Evolutionary conservation across 2,797 vertebrate species (phyloP).

Genomic region (Eupleurogrammus muticus): DNA sequence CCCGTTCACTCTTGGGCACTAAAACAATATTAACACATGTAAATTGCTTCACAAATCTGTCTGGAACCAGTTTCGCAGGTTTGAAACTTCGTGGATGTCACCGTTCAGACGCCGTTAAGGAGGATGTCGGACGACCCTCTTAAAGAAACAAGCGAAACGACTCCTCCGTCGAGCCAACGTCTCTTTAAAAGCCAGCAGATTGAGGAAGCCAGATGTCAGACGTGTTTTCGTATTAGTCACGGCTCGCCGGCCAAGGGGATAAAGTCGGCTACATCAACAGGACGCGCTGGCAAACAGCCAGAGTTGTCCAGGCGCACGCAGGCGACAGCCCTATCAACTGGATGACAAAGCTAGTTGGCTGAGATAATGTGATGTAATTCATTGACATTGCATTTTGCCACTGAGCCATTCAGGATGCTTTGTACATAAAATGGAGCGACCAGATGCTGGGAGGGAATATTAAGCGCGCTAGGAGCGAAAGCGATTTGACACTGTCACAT

Average conservation of each 20-base stretch:
- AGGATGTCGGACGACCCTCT: conserved; percentile 31
- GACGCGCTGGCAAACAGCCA: conserved; percentile 65
- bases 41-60: no score
- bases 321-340: conserved; percentile 52
- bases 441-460: conserved; percentile 52
- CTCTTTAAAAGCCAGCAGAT: conserved; percentile 65
- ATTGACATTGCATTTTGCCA: conserved; percentile 56
- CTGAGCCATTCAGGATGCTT: conserved; percentile 55
- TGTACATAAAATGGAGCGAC: conserved; percentile 47
- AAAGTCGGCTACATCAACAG: conserved; percentile 67
- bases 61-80: not conserved
- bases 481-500: conserved; percentile 33
- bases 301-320: conserved; percentile 52
- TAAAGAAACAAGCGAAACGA: conserved; percentile 51
- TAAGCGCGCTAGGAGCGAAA: conserved; percentile 30
- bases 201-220: conserved; percentile 70
- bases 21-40: no score
- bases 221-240: conserved; percentile 78
- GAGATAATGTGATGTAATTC: conserved; percentile 68
- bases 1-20: no score
- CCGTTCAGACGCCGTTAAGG: conserved; percentile 17
- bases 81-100: conserved; percentile 2
- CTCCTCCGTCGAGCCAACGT: conserved; percentile 44
- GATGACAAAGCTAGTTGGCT: conserved; percentile 62
- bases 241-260: conserved; percentile 63